phyloP scores from a whole-genome alignment of 92 coral and sea anemone genomes.

The Paramuricea clavata region DNA sequence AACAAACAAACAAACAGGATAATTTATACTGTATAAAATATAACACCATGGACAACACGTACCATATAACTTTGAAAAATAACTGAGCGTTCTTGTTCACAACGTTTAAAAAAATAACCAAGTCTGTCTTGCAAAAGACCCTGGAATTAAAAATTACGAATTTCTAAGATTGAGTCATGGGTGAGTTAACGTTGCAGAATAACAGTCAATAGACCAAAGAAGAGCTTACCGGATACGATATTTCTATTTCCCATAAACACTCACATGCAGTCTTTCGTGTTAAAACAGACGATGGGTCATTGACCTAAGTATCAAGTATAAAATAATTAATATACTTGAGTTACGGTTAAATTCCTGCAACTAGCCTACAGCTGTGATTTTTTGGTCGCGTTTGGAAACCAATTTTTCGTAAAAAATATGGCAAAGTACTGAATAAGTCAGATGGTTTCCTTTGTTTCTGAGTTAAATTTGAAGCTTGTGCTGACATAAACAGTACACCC shows the following conservation, averaged over 20 bases:
- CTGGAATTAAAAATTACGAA: constrained; percentile 40
- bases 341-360: background rate
- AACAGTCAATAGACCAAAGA: background rate
- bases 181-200: background rate
- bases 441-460: too few relatives aligned
- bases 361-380: too few relatives aligned
- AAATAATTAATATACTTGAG: background rate
- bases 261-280: constrained; percentile 92
- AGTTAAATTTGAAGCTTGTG: too few relatives aligned
- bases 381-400: too few relatives aligned
- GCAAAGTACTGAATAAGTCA: too few relatives aligned
- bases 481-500: too few relatives aligned
- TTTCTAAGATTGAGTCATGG: background rate
- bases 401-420: too few relatives aligned
- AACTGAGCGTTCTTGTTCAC: constrained; percentile 87
- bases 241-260: constrained; percentile 94
- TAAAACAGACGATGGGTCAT: constrained; percentile 74
- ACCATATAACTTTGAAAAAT: constrained; percentile 96
- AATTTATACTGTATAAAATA: too few relatives aligned
- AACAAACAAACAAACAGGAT: too few relatives aligned
- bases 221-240: constrained; percentile 87
- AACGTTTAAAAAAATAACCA: constrained; percentile 78
- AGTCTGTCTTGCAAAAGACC: constrained; percentile 91
- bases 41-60: background rate
- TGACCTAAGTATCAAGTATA: constrained; percentile 66